Evolutionary conservation across 2,113 vertebrate genomes (phyloP).

Genomic region (Athene cunicularia): DNA sequence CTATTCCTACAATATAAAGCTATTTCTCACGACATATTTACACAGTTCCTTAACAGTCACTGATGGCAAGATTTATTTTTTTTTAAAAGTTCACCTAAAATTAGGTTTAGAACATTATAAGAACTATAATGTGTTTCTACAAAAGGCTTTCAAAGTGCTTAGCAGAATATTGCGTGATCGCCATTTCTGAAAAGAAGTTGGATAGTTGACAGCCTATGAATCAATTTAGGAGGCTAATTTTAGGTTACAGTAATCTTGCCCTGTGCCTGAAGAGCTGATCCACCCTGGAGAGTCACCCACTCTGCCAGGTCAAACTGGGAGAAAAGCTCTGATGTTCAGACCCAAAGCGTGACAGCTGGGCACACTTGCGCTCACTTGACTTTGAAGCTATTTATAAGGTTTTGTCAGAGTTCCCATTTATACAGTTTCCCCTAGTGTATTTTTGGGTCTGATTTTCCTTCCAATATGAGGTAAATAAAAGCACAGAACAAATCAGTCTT

Average conservation of each 20-base stretch:
- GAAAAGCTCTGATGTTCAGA: not conserved
- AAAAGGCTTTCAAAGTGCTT: not conserved
- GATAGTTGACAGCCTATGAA: not conserved
- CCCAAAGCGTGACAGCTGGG: not conserved
- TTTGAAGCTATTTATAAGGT: conserved; percentile 1
- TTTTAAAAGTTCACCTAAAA: not conserved
- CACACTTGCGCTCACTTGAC: not conserved
- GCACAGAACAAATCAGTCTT: not conserved
- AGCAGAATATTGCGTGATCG: not conserved
- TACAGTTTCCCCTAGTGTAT: not conserved
- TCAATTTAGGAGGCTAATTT: not conserved
- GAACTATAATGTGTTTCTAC: not conserved
- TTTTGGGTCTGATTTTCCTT: not conserved
- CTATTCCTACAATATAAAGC: not conserved
- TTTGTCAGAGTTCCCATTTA: conserved; percentile 1
- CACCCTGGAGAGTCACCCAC: not conserved
- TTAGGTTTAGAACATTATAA: not conserved
- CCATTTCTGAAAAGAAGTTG: not conserved
- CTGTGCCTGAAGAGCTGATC: not conserved
- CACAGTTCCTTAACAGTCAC: not conserved
- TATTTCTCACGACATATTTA: not conserved
- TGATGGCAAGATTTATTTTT: not conserved
- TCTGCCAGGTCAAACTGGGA: not conserved
- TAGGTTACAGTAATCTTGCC: not conserved
- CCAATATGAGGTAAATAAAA: not conserved